Evolutionary conservation across 2,888 invertebrate species (phyloP).

Genomic region (Drosophila limbata): DNA sequence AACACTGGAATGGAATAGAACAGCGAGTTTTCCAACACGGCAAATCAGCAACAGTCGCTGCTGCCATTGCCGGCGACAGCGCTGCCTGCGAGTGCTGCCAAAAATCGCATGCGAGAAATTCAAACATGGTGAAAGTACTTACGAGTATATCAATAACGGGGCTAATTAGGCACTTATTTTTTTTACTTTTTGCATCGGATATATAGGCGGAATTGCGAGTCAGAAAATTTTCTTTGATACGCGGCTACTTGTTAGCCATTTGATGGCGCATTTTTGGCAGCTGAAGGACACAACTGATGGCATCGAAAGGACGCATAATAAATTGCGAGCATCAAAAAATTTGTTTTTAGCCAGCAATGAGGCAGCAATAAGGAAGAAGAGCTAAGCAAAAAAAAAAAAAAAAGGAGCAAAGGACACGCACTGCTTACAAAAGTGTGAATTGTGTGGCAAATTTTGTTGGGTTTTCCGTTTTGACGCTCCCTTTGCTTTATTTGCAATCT

Average conservation of each 20-base stretch:
- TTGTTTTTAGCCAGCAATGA: conserved; percentile 34
- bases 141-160: conserved; percentile 48
- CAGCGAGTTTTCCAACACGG: conserved; percentile 28
- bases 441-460: conserved; percentile 61
- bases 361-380: conserved; percentile 22
- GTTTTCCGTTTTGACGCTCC: conserved; percentile 59
- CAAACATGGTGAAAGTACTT: conserved; percentile 1
- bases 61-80: conserved; percentile 36
- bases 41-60: conserved; percentile 31
- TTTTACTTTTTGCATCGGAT: conserved; percentile 32
- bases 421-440: conserved; percentile 49
- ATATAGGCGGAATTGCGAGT: conserved; percentile 44
- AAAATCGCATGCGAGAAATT: conserved; percentile 50
- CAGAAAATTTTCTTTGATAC: conserved; percentile 45
- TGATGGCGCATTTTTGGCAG: conserved; percentile 30
- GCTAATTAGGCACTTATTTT: conserved; percentile 48
- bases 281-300: conserved; percentile 15
- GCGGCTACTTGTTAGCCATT: conserved; percentile 60
- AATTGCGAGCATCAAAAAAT: conserved; percentile 62
- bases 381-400: conserved; percentile 13
- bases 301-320: conserved; percentile 66
- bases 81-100: conserved; percentile 5
- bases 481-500: conserved; percentile 67
- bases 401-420: conserved; percentile 54
- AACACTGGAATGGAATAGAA: conserved; percentile 32